phyloP scores from a whole-genome alignment of 2,888 invertebrate species.

The Buathra laborator region DNA sequence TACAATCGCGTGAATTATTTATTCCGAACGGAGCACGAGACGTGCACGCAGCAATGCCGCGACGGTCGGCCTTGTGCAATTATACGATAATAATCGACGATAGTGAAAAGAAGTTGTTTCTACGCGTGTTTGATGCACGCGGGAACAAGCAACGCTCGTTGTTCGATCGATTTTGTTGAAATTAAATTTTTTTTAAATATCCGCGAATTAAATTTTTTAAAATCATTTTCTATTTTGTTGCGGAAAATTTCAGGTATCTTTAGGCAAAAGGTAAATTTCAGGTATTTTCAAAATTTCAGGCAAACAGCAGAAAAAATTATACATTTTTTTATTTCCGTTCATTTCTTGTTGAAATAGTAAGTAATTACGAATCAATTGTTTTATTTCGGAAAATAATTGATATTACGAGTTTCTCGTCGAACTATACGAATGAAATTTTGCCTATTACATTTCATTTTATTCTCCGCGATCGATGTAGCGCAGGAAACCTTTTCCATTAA shows the following conservation, averaged over 20 bases:
- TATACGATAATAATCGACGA: slow-evolving; percentile 25
- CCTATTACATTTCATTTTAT: background rate
- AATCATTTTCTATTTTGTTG: background rate
- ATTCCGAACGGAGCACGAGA: slow-evolving; percentile 67
- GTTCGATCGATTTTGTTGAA: background rate
- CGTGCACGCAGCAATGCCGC: slow-evolving; percentile 45
- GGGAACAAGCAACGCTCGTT: background rate
- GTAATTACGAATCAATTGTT: background rate
- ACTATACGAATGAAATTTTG: background rate
- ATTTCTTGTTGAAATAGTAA: background rate
- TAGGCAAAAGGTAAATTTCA: too few relatives aligned
- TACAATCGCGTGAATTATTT: slow-evolving; percentile 73
- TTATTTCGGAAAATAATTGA: background rate
- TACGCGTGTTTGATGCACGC: background rate
- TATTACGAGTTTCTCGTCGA: background rate
- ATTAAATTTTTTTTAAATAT: background rate
- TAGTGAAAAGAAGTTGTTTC: slow-evolving; percentile 25
- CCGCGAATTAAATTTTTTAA: background rate
- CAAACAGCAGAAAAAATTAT: background rate
- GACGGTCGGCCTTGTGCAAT: slow-evolving; percentile 56
- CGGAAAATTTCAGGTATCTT: background rate
- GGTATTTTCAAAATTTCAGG: background rate
- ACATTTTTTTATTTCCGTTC: background rate
- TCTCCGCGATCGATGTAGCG: background rate
- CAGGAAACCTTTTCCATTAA: slow-evolving; percentile 9